Evolutionary conservation across 1,140 invertebrate genomes (phyloP).

Genomic region (Colletes latitarsis): DNA sequence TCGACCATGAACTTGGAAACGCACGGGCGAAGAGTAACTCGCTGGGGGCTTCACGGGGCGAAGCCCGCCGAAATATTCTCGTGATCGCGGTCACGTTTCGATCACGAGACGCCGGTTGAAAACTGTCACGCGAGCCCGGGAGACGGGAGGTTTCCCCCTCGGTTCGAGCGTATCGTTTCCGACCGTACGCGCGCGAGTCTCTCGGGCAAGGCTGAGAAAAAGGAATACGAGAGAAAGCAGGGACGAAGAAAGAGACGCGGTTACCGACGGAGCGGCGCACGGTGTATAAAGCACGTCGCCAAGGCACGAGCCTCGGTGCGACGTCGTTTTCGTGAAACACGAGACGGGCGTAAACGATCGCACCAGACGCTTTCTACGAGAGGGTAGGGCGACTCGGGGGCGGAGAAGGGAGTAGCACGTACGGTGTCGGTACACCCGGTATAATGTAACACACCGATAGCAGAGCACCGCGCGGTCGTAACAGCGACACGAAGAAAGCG

Average conservation of each 20-base stretch:
- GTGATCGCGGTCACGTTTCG: slow-evolving; percentile 10
- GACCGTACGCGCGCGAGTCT: neutral
- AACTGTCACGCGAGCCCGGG: slow-evolving; percentile 38
- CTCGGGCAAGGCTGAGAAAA: no score
- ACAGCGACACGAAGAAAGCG: slow-evolving; percentile 59
- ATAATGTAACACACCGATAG: slow-evolving; percentile 52
- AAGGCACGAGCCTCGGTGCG: slow-evolving; percentile 16
- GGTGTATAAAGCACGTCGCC: slow-evolving; percentile 31
- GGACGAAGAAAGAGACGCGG: slow-evolving; percentile 5
- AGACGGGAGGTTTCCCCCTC: no score
- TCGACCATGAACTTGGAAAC: slow-evolving; percentile 31
- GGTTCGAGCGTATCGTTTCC: neutral
- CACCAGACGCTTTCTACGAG: neutral
- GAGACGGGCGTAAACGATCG: slow-evolving; percentile 43
- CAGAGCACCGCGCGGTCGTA: slow-evolving; percentile 51
- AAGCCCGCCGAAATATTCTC: slow-evolving; percentile 41
- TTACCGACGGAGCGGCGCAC: slow-evolving; percentile 54
- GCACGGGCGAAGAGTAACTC: neutral
- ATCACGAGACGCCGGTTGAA: slow-evolving; percentile 25
- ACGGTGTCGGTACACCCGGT: slow-evolving; percentile 35
- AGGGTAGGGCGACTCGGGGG: neutral
- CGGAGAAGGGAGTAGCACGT: neutral
- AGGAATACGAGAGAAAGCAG: neutral
- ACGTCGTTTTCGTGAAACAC: slow-evolving; percentile 20
- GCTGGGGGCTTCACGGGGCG: no score